Conservation (phyloP, 2,113 vertebrate genomes). For the Triplophysa dalaica region DNA sequence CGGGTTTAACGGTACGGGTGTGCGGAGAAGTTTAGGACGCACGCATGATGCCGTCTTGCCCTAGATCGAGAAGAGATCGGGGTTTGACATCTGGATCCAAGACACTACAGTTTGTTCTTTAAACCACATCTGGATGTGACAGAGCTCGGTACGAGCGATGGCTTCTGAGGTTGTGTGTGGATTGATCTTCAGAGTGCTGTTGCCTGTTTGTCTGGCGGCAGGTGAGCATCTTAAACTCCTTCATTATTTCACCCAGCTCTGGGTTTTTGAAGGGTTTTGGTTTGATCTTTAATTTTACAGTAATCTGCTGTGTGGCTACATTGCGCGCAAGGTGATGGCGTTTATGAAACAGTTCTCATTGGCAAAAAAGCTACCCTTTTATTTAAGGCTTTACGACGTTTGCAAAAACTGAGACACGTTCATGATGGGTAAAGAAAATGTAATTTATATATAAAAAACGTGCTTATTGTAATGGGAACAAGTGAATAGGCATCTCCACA, state of each 20-base stretch:
- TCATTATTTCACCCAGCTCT: neutral
- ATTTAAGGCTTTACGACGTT: too few species aligned
- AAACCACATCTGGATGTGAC: slow-evolving; percentile 30
- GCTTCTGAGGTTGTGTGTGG: slow-evolving; percentile 94
- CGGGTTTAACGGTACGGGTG: neutral
- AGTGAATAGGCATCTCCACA: too few species aligned
- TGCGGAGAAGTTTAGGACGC: neutral
- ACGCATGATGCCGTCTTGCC: slow-evolving; percentile 11
- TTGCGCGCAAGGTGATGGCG: neutral
- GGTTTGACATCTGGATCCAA: slow-evolving; percentile 7
- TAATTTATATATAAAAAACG: too few species aligned
- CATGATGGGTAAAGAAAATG: too few species aligned
- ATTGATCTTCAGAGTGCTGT: slow-evolving; percentile 90
- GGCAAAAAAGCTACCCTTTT: neutral
- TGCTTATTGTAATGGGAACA: too few species aligned
- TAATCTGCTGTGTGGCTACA: neutral
- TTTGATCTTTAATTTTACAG: neutral
- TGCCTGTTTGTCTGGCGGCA: slow-evolving; percentile 88
- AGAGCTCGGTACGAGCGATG: slow-evolving; percentile 72
- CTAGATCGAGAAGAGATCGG: neutral
- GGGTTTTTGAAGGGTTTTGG: neutral
- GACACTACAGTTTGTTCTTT: slow-evolving; percentile 17
- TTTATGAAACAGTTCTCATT: neutral
- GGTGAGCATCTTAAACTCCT: slow-evolving; percentile 74
- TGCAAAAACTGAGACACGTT: too few species aligned